Base-by-base conservation (phyloP, 2,113 vertebrate species). In the Stigmatopora nigra region DNA sequence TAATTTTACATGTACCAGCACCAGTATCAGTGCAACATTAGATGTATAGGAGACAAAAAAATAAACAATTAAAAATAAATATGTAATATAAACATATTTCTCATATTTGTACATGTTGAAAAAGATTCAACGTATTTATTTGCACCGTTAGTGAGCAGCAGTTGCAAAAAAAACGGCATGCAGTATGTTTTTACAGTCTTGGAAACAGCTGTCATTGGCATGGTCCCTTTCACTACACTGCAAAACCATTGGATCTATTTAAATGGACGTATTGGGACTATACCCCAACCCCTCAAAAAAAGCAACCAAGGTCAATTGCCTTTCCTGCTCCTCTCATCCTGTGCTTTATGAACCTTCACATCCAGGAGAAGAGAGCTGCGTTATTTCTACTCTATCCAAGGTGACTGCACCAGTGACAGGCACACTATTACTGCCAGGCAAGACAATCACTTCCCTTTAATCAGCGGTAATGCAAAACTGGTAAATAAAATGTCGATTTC, bases 331-430 rank as follows among this genome's bases (percentile, higher is more conserved):
- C 78, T 69, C 75, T 85, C 78, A 86, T 86, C 86, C 81, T 69
- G 83, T 89, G 88, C 82, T 84, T 88, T 86, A 88, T 90, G 84
- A 88, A 84, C 80, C 81, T 87, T 87, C 82, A 84, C 90, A 87
- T 85, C 87, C 84, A 77, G 76, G 83, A 83, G 88, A 90, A 64
- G 84, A 75, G 82, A 70, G 80, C 82, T 78, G 71, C 71, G 78
- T 90, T 91, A 90, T 92, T 93, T 92, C 89, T 91, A 89, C 91
- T 88, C 82, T 87, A 84, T 90, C 90, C 92, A 93, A 95, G 92
- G 92, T 92, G 92, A 95, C 84, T 86, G 86, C 75, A 61, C 35
- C 53, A 69, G 77, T n/a, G 44, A 72, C 67, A 77, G 58, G 65
- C 59, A 53, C 69, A 19, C 62, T 66, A 75, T 60, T 52, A 49